phyloP scores from a whole-genome alignment of 2,797 vertebrate genomes.

The Characodon lateralis region DNA sequence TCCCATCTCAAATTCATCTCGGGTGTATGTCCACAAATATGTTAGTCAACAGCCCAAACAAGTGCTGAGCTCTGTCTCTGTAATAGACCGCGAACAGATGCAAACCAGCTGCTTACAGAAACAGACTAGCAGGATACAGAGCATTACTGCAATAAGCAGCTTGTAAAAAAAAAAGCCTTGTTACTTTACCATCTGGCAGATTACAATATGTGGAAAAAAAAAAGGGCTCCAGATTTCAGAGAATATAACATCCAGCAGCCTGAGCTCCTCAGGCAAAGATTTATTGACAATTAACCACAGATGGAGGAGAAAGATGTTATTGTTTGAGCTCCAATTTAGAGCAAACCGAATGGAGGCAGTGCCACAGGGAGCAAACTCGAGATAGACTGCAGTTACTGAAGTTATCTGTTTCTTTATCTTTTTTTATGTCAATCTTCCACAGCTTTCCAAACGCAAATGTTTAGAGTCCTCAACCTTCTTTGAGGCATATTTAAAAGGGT shows the following conservation, averaged over 20 bases:
- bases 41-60: not conserved
- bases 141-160: not conserved
- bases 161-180: not conserved
- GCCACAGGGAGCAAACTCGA: not conserved
- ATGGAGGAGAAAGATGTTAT: not conserved
- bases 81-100: not conserved
- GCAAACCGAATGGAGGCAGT: not conserved
- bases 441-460: not conserved
- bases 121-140: not conserved
- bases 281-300: not conserved
- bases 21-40: conserved; percentile 11
- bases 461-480: not conserved
- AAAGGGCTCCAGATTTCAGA: not conserved
- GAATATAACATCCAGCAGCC: conserved; percentile 4
- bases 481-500: not conserved
- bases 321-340: not conserved
- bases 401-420: not conserved
- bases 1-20: conserved; percentile 18
- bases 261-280: not conserved
- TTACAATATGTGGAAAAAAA: not conserved
- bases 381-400: not conserved
- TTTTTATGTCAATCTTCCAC: not conserved
- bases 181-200: conserved; percentile 3
- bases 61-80: not conserved
- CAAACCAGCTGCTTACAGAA: not conserved